phyloP scores from a whole-genome alignment of 2,797 vertebrate genomes.

The Mallotus villosus region DNA sequence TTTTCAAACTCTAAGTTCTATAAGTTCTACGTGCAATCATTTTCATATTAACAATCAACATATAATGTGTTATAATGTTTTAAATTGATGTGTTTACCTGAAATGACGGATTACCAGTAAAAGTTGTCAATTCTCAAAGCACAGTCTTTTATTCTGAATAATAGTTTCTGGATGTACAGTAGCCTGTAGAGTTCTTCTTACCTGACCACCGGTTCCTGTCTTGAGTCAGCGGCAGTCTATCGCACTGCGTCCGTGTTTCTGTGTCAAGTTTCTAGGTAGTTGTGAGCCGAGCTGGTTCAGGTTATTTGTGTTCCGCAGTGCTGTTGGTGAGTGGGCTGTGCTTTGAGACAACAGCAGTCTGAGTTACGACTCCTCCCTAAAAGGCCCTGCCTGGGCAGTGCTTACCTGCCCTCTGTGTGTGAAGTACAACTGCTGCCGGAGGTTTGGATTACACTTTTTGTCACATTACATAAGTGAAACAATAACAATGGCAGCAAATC shows the following conservation, averaged over 20 bases:
- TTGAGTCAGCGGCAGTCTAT: not conserved
- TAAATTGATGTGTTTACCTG: too few relatives aligned
- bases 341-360: slow-evolving; percentile 38
- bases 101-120: not conserved
- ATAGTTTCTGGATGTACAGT: too few relatives aligned
- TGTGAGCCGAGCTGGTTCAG: slow-evolving; percentile 16
- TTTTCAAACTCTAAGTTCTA: too few relatives aligned
- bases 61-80: too few relatives aligned
- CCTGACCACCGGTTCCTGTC: slow-evolving; percentile 36
- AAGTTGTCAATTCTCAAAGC: not conserved
- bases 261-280: slow-evolving; percentile 20
- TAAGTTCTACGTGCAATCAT: too few relatives aligned
- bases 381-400: not conserved
- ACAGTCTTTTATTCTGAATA: too few relatives aligned
- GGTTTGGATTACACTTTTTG: too few relatives aligned
- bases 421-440: too few relatives aligned
- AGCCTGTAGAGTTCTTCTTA: slow-evolving; percentile 41
- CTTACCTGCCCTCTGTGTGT: too few relatives aligned
- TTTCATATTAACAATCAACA: too few relatives aligned
- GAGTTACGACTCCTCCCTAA: slow-evolving; percentile 55
- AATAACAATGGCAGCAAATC: too few relatives aligned
- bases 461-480: too few relatives aligned
- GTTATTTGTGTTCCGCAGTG: slow-evolving; percentile 45
- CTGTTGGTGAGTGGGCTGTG: slow-evolving; percentile 43
- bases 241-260: slow-evolving; percentile 20